Conservation (phyloP, 2,113 vertebrate species). For the Trogon melanurus region DNA sequence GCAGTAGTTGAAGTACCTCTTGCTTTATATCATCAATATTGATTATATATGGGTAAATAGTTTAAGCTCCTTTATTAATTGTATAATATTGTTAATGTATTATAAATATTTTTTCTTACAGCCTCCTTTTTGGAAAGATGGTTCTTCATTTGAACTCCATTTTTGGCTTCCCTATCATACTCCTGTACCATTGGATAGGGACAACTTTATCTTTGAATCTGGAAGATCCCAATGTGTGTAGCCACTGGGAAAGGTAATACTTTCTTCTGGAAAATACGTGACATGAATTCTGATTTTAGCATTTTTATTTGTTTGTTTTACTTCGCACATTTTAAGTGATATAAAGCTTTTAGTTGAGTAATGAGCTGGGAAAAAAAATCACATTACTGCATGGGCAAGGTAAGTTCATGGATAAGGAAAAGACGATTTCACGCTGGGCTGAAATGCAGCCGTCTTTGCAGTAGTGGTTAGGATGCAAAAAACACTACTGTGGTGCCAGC, state of each 20-base stretch:
- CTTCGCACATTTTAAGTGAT: background rate
- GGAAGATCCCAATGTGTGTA: slow-evolving; percentile 98
- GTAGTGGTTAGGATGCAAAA: background rate
- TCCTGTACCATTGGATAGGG: slow-evolving; percentile 77
- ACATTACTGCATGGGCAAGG: background rate
- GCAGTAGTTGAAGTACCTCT: background rate
- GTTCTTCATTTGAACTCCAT: slow-evolving; percentile 53
- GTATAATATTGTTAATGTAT: background rate
- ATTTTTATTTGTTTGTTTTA: background rate
- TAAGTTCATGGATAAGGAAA: background rate
- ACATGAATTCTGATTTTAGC: background rate
- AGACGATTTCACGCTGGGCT: background rate
- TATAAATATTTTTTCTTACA: slow-evolving; percentile 35
- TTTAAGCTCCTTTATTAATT: background rate
- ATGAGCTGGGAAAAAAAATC: background rate
- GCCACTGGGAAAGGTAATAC: slow-evolving; percentile 97
- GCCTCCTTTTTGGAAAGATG: slow-evolving; percentile 81
- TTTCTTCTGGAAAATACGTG: background rate
- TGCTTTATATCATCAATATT: background rate
- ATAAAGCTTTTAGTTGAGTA: background rate
- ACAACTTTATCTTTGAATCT: slow-evolving; percentile 84
- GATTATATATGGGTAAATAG: background rate
- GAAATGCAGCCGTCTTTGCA: background rate
- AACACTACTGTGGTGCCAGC: background rate
- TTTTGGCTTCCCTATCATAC: slow-evolving; percentile 69